These are phyloP conservation scores for Scaptomyza graminum DNA, from an alignment of 1,140 invertebrate genomes.

Conservation along the genomic window DNA sequence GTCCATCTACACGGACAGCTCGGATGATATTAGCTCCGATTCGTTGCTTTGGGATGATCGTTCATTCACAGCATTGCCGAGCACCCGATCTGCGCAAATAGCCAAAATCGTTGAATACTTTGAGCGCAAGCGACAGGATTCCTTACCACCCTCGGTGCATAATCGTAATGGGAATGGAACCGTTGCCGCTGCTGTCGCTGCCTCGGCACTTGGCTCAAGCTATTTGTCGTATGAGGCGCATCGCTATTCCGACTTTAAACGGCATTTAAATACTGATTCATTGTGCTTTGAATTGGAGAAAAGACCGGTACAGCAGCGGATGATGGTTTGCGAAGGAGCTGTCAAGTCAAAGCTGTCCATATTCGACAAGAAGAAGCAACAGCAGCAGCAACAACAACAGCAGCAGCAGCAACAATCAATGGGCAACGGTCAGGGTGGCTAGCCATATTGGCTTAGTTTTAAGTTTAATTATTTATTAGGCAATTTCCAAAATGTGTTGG, in stretches of 20 bases:
- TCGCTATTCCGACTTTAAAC: slow-evolving; percentile 78
- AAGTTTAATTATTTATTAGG: slow-evolving; percentile 23
- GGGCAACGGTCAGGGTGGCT: slow-evolving; percentile 50
- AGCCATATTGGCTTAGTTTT: slow-evolving; percentile 23
- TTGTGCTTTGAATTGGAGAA: slow-evolving; percentile 82
- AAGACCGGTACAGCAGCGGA: slow-evolving; percentile 85
- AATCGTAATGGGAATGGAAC: slow-evolving; percentile 71
- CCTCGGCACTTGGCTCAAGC: slow-evolving; percentile 67
- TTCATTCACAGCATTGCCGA: slow-evolving; percentile 84
- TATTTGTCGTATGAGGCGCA: slow-evolving; percentile 72
- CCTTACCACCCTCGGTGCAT: slow-evolving; percentile 60
- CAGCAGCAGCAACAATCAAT: slow-evolving; percentile 44
- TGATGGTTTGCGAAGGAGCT: slow-evolving; percentile 92
- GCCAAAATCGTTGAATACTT: slow-evolving; percentile 95
- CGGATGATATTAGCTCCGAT: slow-evolving; percentile 92
- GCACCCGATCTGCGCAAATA: slow-evolving; percentile 88
- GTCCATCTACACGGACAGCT: slow-evolving; percentile 93
- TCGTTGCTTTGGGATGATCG: slow-evolving; percentile 88
- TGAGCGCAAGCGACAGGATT: slow-evolving; percentile 88
- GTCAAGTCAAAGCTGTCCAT: slow-evolving; percentile 92
- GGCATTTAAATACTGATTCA: slow-evolving; percentile 69
- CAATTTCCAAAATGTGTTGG: slow-evolving; percentile 27
- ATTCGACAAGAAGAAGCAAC: slow-evolving; percentile 90
- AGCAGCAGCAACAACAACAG: slow-evolving; percentile 51
- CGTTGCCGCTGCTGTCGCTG: slow-evolving; percentile 72